Evolutionary conservation across 23 tunicate genomes (phyloP).

Genomic region (Halocynthia aurantium): DNA sequence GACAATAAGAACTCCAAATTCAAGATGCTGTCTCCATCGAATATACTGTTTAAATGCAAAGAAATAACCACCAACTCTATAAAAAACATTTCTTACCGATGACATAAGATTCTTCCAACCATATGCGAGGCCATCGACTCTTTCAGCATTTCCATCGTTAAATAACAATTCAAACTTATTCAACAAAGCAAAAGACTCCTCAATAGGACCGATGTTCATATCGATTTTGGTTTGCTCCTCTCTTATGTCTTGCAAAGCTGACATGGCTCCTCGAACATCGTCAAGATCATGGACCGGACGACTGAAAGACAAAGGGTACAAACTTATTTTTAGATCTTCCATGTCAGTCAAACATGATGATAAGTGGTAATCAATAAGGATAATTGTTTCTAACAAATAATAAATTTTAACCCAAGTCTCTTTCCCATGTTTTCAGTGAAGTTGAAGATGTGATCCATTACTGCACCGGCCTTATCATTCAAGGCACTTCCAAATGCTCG

Average conservation of each 20-base stretch:
- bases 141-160: conserved; percentile 94
- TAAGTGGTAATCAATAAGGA: no score
- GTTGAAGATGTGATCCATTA: conserved; percentile 84
- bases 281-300: conserved; percentile 91
- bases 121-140: conserved; percentile 87
- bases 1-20: no score
- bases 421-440: conserved; percentile 78
- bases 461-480: conserved; percentile 90
- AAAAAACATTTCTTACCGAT: no score
- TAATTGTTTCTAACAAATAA: no score
- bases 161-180: conserved; percentile 78
- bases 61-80: no score
- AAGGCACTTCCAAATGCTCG: conserved; percentile 94
- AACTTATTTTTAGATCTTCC: no score
- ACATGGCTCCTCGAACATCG: conserved; percentile 96
- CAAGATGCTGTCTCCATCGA: no score
- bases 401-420: conserved; percentile 45
- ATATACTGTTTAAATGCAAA: no score
- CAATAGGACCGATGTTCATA: conserved; percentile 91
- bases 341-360: no score
- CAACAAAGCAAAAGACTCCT: conserved; percentile 78
- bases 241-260: conserved; percentile 68
- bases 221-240: conserved; percentile 78
- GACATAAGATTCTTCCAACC: conserved; percentile 86
- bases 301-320: conserved; percentile 23